phyloP scores from a whole-genome alignment of 1,140 invertebrate genomes.

The Mycetomoellerius zeteki region DNA sequence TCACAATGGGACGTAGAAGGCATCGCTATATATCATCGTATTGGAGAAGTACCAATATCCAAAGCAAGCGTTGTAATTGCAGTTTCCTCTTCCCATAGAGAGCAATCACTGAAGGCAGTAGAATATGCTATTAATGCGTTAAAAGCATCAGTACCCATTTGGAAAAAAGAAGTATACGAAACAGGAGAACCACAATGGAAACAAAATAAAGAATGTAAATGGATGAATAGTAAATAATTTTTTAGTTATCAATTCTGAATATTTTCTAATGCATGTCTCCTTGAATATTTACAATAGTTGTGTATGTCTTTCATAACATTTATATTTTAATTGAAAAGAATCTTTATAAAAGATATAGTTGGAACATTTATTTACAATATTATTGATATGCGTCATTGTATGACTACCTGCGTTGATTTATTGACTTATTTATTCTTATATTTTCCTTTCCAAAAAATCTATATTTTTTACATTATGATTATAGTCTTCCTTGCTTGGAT shows the following conservation, averaged over 20 bases:
- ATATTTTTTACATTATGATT: not conserved
- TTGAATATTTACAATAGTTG: not conserved
- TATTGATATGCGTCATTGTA: not conserved
- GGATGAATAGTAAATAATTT: slow-evolving; percentile 86
- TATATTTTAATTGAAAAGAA: not conserved
- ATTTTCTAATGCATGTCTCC: not conserved
- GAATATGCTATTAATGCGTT: slow-evolving; percentile 94
- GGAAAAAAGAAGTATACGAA: slow-evolving; percentile 98
- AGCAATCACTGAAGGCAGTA: slow-evolving; percentile 94
- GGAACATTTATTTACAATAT: not conserved
- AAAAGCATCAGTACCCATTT: slow-evolving; percentile 96
- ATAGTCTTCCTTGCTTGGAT: not conserved
- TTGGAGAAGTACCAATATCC: slow-evolving; percentile 94
- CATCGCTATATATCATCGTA: slow-evolving; percentile 94
- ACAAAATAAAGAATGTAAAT: slow-evolving; percentile 93
- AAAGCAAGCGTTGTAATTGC: slow-evolving; percentile 97
- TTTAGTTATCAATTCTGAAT: slow-evolving; percentile 48
- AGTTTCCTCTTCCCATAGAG: slow-evolving; percentile 94
- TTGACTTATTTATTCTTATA: not conserved
- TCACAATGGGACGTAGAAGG: slow-evolving; percentile 92
- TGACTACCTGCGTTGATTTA: not conserved
- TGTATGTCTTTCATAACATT: not conserved
- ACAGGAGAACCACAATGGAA: slow-evolving; percentile 90
- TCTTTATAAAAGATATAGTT: not conserved
- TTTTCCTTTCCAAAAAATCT: not conserved